Base-by-base conservation (phyloP, 1,140 invertebrate genomes). In the Bursaphelenchus mucronatus region DNA sequence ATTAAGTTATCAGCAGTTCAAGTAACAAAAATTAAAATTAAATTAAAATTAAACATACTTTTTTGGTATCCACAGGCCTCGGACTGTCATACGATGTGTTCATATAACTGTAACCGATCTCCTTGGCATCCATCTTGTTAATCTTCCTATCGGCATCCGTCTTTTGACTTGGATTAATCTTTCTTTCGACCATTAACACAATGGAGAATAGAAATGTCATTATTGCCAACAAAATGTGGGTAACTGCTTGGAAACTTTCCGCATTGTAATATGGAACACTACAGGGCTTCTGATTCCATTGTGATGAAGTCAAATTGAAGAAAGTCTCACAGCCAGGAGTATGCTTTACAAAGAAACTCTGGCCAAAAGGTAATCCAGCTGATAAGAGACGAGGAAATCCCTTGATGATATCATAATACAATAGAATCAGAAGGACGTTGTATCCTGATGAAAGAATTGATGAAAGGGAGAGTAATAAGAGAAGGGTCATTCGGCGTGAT, bases 311-410 rank as follows among this genome's bases (percentile, higher is more conserved):
- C 68, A 71, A 64, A 50, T 71, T 75, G 68, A 74, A 71, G 10
- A 64, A 57, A 9, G 71, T n/a, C 21, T 39, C 51, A 47, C 69
- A 71, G 11, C 74, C 15, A 9, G 68, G 72, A n/a, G 73, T 71
- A 40, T 71, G 68, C 21, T 61, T 51, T 10, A 71, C 39, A 40
- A 74, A 71, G 49, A 71, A 71, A 40, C 71, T 74, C 58, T 74
- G 58, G n/a, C 71, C 67, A 47, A 64, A 67, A 10, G 67, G 69
- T 17, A 71, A 61, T 10, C 69, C 69, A n/a, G 63, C 68, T 8
- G 71, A 71, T 8, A 71, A 55, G 21, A 69, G 11, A 17, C 11
- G 11, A 5, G 30, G 30, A 30, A 45, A n/a, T 30, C 19, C 45
- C 40, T n/a, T 49, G 15, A 69, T 54, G 19, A 64, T 40, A 13